phyloP scores from a whole-genome alignment of 1,140 invertebrate genomes.

The Pogonomyrmex barbatus region DNA sequence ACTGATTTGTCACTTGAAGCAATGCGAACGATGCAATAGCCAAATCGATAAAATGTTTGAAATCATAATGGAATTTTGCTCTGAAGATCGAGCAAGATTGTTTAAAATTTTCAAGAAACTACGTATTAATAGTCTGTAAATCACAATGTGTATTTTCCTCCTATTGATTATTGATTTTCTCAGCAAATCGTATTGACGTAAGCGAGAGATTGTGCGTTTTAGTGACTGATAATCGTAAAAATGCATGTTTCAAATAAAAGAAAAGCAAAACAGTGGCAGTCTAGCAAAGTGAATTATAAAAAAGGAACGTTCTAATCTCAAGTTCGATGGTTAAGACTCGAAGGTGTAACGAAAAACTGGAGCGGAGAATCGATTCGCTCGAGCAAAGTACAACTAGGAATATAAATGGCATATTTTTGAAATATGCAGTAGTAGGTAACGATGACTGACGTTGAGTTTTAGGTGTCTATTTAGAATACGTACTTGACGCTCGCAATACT shows the following conservation, averaged over 20 bases:
- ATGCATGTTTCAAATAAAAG: neutral
- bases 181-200: neutral
- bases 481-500: too few species aligned
- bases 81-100: neutral
- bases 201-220: neutral
- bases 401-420: neutral
- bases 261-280: neutral
- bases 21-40: neutral
- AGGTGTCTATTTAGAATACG: neutral
- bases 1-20: neutral
- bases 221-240: neutral
- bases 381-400: conserved; percentile 8
- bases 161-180: neutral
- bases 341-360: conserved; percentile 33
- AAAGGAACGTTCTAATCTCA: neutral
- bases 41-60: neutral
- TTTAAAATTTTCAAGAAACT: neutral
- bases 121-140: neutral
- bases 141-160: neutral
- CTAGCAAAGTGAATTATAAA: neutral
- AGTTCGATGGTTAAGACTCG: neutral
- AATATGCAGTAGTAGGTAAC: neutral
- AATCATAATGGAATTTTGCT: neutral
- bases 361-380: conserved; percentile 18
- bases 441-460: neutral